Conservation (phyloP, 2,113 vertebrate species). For the Morone chrysops region DNA sequence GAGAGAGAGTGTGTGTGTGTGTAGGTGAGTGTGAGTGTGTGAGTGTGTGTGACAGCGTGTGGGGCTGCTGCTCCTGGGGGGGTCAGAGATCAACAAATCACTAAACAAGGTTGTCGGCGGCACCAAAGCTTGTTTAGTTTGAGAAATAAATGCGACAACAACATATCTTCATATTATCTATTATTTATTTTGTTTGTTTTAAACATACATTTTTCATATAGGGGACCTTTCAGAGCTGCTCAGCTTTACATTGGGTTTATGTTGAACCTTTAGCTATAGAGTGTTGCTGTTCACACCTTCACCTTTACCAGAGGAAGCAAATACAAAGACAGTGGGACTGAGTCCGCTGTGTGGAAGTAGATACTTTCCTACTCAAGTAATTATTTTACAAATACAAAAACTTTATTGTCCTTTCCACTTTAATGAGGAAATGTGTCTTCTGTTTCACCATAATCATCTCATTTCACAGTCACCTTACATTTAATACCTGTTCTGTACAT, state of each 20-base stretch:
- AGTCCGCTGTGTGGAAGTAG: too few species aligned
- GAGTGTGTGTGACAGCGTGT: conserved; percentile 1
- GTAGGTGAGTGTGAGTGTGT: not conserved
- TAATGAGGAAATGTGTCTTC: too few species aligned
- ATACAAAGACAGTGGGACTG: too few species aligned
- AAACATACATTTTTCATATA: not conserved
- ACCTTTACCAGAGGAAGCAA: too few species aligned
- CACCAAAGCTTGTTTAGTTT: not conserved
- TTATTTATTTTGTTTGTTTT: not conserved
- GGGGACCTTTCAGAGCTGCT: not conserved
- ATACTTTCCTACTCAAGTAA: too few species aligned
- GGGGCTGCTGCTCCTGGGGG: not conserved
- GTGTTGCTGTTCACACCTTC: too few species aligned
- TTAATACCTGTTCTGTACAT: too few species aligned
- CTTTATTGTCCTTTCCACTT: too few species aligned
- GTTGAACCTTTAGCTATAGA: not conserved
- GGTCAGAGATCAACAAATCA: not conserved
- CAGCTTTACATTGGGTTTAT: not conserved
- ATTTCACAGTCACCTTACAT: too few species aligned
- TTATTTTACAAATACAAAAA: too few species aligned
- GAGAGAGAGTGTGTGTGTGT: too few species aligned
- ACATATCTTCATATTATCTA: not conserved
- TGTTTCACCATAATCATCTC: too few species aligned
- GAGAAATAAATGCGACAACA: not conserved
- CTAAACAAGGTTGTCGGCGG: not conserved